Evolutionary conservation across 2,113 vertebrate genomes (phyloP), one percentile per base, ranked within the genome.

Genomic region (Chloropsis cyanopogon): DNA sequence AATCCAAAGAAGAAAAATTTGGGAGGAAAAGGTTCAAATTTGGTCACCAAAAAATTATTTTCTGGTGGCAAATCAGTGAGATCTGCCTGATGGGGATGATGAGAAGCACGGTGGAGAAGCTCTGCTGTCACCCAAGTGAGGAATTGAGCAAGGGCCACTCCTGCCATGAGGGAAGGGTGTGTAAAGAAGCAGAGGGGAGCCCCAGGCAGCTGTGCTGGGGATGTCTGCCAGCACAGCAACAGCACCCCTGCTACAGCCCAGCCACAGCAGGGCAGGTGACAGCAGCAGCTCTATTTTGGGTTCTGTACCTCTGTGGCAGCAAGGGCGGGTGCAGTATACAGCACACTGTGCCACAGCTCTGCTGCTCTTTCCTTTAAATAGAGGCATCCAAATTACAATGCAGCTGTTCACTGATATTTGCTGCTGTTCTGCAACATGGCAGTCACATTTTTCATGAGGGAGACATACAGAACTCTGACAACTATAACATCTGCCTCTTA

Each of bases 221-320:
- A 4, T 8, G 17, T 17, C 28, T 61, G 80, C 22, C 68, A 28
- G 69, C 69, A 44, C 39, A 65, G 63, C 33, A 24, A 1, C 0
- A 82, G 7, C 56, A 14, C 2, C 28, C 31, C 44, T 50, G 65
- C 64, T 52, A 44, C 28, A 49, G 17, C 31, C 24, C 71, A 37
- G 46, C 2, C 41, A 13, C 60, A 14, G 35, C 76, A 56, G 69
- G 42, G 50, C 78, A 71, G 77, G 18, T 2, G 19, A 20, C 6
- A 47, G n/a, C 0, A 0, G 9, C 44, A 12, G 5, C 52, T 25
- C 37, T 29, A 0, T 1, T 26, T 9, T 33, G 59, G 39, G 41
- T 49, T 35, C 56, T 3, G 0, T 0, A 10, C 5, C 46, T 18
- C 46, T 14, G 33, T 1, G 4, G 61, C 50, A 63, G 50, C 35